Percentiles rank a stretch among this genome's conserved stretches.
phyloP scores from a whole-genome alignment of 1,140 invertebrate species.

The Atta cephalotes region DNA sequence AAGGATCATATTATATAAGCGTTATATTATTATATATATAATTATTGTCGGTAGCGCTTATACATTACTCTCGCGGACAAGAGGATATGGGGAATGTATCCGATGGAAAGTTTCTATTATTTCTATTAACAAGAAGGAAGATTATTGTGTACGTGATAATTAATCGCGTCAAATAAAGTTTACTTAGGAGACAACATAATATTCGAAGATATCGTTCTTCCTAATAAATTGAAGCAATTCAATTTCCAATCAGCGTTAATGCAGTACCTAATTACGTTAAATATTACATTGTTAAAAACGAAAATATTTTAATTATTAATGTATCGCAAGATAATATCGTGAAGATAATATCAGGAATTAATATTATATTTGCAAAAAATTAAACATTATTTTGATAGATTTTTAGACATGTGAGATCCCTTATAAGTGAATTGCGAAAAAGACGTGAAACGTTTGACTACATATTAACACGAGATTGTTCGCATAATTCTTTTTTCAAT shows the following conservation, averaged over 20 bases:
- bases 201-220: not conserved
- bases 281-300: not conserved
- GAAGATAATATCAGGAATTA: not conserved
- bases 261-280: constrained; percentile 22
- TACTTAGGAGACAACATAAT: constrained; percentile 3
- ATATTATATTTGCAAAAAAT: not conserved
- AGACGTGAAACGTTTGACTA: not conserved
- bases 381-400: not conserved
- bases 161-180: constrained; percentile 32
- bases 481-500: not conserved
- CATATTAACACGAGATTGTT: not conserved
- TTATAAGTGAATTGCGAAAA: not conserved
- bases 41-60: constrained; percentile 61
- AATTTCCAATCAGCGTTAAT: constrained; percentile 11
- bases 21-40: constrained; percentile 61
- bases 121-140: constrained; percentile 17
- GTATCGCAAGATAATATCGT: not conserved
- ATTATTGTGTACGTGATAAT: constrained; percentile 36
- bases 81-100: constrained; percentile 8
- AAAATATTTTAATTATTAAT: not conserved
- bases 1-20: constrained; percentile 36
- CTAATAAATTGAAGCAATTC: constrained; percentile 7
- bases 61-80: constrained; percentile 29
- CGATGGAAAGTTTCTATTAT: constrained; percentile 38
- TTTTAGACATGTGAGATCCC: not conserved